phyloP scores from a whole-genome alignment of 2,888 invertebrate genomes.

The Microctonus hyperodae region DNA sequence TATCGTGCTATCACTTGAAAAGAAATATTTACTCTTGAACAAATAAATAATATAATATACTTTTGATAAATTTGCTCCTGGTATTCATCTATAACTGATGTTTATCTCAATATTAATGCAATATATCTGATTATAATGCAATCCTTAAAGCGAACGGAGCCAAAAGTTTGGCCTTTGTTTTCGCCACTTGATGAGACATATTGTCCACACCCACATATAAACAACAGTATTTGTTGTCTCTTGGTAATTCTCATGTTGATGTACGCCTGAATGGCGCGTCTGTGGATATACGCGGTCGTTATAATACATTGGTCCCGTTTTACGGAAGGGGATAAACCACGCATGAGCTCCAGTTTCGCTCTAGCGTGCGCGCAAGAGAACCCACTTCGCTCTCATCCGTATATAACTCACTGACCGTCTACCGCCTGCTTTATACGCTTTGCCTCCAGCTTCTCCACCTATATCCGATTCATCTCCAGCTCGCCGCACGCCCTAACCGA shows the following conservation, averaged over 20 bases:
- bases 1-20: too few relatives aligned
- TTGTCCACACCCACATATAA: too few relatives aligned
- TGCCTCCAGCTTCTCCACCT: slow-evolving; percentile 1
- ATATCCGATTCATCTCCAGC: slow-evolving; percentile 21
- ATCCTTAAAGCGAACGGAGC: too few relatives aligned
- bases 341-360: slow-evolving; percentile 25
- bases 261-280: slow-evolving; percentile 7
- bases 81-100: too few relatives aligned
- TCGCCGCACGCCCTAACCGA: slow-evolving; percentile 12
- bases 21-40: not conserved
- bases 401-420: not conserved
- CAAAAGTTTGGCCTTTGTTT: too few relatives aligned
- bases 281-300: not conserved
- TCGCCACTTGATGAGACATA: not conserved
- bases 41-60: not conserved
- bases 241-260: slow-evolving; percentile 10
- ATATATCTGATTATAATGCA: too few relatives aligned
- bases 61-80: too few relatives aligned
- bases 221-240: too few relatives aligned
- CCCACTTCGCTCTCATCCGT: slow-evolving; percentile 1
- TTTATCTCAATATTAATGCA: too few relatives aligned
- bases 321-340: slow-evolving; percentile 18
- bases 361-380: slow-evolving; percentile 4
- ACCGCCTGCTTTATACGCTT: slow-evolving; percentile 16
- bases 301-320: slow-evolving; percentile 13